Evolutionary conservation across 2,888 invertebrate species (phyloP), one percentile per base, ranked within the genome.

Genomic region (Acrobeloides nanus): DNA sequence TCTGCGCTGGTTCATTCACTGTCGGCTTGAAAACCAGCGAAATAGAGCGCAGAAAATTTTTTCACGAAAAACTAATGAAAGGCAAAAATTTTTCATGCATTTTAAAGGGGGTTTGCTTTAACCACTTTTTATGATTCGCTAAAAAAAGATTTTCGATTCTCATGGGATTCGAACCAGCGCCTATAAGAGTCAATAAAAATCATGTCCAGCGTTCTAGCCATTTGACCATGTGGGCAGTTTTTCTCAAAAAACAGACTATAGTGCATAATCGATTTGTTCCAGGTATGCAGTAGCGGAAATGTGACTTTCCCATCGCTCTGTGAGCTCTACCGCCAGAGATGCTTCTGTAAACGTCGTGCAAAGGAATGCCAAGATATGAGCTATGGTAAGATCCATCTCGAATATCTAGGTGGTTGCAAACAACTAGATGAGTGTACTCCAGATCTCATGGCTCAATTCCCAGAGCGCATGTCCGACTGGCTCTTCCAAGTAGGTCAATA

Each of bases 401-500:
- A 90, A 74, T 93, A 93, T 78, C 89, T 88, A 74, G 92, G 92
- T 26, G 70, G 66, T 35, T 79, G 79, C 67, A 75, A 75, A 70
- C 81, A 82, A 46, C 66, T 76, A 21, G 68, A 68, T 29, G 60
- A 70, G 66, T 92, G 92, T 77, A 79, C 80, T 17, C 82, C 84
- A 45, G 85, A 84, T 61, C 89, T 92, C 77, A 85, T 89, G 84
- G 80, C 83, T 34, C 90, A 92, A 80, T 95, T 93, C 78, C 92
- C 92, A 42, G 82, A 87, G 40, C 84, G 93, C 74, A 92, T 95
- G 90, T 84, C 89, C 61, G 90, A 93, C 76, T 95, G 93, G 93
- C 83, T 95, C 43, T 92, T 89, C 81, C 89, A 89, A 82, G 86
- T 93, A 58, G 89, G 46, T 15, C n/a, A n/a, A n/a, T n/a, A n/a